A percentile compares a stretch with the other conserved stretches of the same genome.
phyloP scores from a whole-genome alignment of 92 coral and sea anemone genomes.

The Zoanthus gigantus region DNA sequence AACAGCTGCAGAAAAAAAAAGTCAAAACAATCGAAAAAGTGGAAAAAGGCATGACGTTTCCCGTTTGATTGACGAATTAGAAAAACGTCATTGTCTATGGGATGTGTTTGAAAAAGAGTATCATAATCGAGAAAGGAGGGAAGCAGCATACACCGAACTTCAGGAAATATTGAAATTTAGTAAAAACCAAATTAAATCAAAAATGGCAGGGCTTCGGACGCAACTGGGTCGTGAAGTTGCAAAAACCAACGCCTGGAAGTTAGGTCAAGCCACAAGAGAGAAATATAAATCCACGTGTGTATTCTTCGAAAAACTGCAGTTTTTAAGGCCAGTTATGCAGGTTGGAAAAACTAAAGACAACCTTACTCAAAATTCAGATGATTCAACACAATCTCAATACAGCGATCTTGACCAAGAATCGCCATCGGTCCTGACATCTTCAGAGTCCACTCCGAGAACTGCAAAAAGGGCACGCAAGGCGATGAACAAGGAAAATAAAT shows the following conservation, averaged over 20 bases:
- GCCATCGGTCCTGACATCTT: conserved; percentile 34
- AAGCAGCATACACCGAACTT: conserved; percentile 29
- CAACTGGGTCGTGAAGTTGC: conserved; percentile 54
- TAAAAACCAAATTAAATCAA: conserved; percentile 39
- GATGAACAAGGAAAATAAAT: conserved; percentile 14
- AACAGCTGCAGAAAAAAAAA: neutral
- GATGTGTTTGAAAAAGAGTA: conserved; percentile 36
- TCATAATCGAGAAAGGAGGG: conserved; percentile 38
- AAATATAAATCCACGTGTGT: conserved; percentile 40
- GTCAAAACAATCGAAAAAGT: neutral
- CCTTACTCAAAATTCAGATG: conserved; percentile 18
- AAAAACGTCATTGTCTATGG: conserved; percentile 42
- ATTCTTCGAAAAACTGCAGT: conserved; percentile 50
- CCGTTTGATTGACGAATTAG: conserved; percentile 6
- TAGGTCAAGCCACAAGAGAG: conserved; percentile 49
- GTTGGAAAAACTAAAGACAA: conserved; percentile 51
- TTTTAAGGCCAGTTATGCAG: conserved; percentile 48
- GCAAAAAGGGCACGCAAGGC: conserved; percentile 46
- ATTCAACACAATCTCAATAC: conserved; percentile 15
- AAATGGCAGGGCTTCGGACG: conserved; percentile 54
- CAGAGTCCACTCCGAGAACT: conserved; percentile 51
- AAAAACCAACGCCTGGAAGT: conserved; percentile 53
- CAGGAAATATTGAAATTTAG: conserved; percentile 22
- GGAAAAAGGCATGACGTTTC: neutral
- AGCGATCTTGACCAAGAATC: conserved; percentile 14